Evolutionary conservation across 2,797 vertebrate species (phyloP).

Genomic region (Phyllotis vaccarum): DNA sequence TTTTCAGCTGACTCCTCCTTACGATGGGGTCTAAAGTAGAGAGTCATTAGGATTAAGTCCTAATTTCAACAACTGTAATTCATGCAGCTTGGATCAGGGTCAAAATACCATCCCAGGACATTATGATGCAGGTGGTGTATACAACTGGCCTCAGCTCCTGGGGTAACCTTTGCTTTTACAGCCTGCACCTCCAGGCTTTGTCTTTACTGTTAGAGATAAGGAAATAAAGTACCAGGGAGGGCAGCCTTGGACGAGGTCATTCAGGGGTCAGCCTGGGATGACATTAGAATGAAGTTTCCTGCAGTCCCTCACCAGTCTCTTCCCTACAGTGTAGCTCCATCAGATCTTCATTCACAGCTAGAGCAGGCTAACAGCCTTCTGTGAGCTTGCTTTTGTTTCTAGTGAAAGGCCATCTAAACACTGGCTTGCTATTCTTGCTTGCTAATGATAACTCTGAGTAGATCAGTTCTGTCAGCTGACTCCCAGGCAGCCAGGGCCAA

Average conservation of each 20-base stretch:
- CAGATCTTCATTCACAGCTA: constrained; percentile 49
- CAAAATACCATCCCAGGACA: neutral
- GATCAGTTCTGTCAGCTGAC: constrained; percentile 68
- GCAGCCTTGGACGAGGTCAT: neutral
- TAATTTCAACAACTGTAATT: neutral
- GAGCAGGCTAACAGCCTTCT: neutral
- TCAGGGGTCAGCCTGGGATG: constrained; percentile 34
- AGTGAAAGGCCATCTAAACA: constrained; percentile 61
- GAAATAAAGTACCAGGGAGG: neutral
- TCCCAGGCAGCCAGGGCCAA: constrained; percentile 60
- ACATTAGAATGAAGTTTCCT: neutral
- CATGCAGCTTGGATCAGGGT: neutral
- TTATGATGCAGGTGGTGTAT: neutral
- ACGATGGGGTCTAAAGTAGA: neutral
- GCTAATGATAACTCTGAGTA: constrained; percentile 74
- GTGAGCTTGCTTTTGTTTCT: constrained; percentile 59
- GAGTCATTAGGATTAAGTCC: neutral
- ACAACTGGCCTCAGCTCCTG: neutral
- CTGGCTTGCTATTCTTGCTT: constrained; percentile 48
- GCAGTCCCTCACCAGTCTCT: neutral
- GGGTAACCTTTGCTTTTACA: neutral
- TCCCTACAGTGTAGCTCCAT: neutral
- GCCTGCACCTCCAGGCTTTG: neutral
- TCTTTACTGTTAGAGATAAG: neutral
- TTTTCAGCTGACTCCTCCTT: neutral